A percentile compares a stretch with the other conserved stretches of the same genome.
phyloP scores from a whole-genome alignment of 2,113 vertebrate genomes.

The Psophia crepitans region DNA sequence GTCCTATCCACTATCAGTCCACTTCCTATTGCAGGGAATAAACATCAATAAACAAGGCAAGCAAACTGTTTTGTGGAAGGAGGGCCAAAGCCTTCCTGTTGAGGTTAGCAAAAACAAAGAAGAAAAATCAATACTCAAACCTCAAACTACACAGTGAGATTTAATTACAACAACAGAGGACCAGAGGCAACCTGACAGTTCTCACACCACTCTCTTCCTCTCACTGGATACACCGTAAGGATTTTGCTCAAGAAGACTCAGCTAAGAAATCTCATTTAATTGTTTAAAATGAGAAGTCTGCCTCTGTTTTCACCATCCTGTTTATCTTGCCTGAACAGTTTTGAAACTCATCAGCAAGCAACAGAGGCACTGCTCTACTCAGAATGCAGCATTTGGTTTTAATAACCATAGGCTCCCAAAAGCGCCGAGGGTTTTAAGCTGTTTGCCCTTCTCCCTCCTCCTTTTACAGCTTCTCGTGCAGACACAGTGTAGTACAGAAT shows the following conservation, averaged over 20 bases:
- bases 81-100: background rate
- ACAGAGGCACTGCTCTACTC: background rate
- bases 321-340: constrained; percentile 45
- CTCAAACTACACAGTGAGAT: background rate
- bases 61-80: background rate
- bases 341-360: constrained; percentile 35
- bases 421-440: background rate
- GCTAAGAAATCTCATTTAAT: background rate
- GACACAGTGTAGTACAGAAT: background rate
- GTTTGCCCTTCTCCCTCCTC: background rate
- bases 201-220: background rate
- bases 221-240: background rate
- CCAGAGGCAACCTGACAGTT: background rate
- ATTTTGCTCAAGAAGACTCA: background rate
- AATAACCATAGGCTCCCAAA: background rate
- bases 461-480: background rate
- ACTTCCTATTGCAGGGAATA: background rate
- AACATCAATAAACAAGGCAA: constrained; percentile 4
- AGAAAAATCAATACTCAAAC: constrained; percentile 6
- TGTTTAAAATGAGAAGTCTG: background rate
- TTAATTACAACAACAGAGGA: constrained; percentile 30
- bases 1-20: background rate
- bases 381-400: background rate
- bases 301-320: background rate
- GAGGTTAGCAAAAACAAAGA: background rate